Evolutionary conservation across 2,797 vertebrate genomes (phyloP).

Genomic region (Delichon dasypus): DNA sequence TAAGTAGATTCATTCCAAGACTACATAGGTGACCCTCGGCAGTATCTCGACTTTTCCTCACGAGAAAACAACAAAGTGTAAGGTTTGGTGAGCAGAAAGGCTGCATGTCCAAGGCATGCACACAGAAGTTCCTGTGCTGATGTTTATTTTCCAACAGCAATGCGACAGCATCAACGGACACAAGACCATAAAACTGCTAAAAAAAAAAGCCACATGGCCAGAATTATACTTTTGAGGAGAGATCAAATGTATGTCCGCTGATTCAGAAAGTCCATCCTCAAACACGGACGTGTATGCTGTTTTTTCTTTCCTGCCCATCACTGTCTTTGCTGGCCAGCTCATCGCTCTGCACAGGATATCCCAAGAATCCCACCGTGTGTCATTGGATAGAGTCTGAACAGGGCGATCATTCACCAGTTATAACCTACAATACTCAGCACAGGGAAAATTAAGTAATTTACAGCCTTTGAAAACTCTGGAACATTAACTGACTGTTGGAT

Average conservation of each 20-base stretch:
- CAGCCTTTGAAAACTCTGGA: no score
- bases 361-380: accelerated
- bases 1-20: not conserved
- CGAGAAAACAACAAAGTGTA: accelerated
- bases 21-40: accelerated
- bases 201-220: not conserved
- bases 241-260: accelerated
- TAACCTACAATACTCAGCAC: accelerated
- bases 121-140: not conserved
- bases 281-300: accelerated
- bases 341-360: accelerated
- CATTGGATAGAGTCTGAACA: no score
- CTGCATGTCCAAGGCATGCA: accelerated
- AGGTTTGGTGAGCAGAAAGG: not conserved
- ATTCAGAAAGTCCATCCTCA: not conserved
- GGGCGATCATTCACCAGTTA: no score
- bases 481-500: accelerated
- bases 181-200: not conserved
- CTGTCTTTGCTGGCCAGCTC: not conserved
- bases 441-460: not conserved
- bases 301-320: not conserved
- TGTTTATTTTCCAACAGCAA: accelerated
- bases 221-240: not conserved
- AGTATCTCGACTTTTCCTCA: not conserved
- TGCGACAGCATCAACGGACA: accelerated